Evolutionary conservation across 2,888 invertebrate species (phyloP).

Genomic region (Chrysomela aeneicollis): DNA sequence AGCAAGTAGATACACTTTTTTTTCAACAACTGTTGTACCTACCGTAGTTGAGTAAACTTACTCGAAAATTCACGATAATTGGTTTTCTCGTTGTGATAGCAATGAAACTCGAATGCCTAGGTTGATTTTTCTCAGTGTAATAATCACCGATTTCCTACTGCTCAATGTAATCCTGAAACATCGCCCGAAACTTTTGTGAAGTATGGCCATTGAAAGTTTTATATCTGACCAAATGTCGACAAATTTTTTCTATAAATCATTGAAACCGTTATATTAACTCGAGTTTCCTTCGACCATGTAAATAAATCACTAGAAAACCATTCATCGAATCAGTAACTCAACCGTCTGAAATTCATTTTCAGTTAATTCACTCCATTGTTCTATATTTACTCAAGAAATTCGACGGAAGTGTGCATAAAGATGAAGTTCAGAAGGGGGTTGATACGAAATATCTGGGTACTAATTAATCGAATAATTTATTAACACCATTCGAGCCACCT

Average conservation of each 20-base stretch:
- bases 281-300: neutral
- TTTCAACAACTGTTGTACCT: no score
- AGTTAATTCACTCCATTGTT: neutral
- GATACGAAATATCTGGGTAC: slow-evolving; percentile 12
- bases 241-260: neutral
- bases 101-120: no score
- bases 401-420: neutral
- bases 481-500: slow-evolving; percentile 14
- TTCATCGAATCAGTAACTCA: neutral
- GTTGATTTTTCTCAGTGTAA: neutral
- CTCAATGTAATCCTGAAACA: neutral
- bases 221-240: neutral
- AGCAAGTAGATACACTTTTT: no score
- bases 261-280: slow-evolving; percentile 1
- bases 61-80: no score
- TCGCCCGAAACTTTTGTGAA: neutral
- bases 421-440: neutral
- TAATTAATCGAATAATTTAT: slow-evolving; percentile 22
- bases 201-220: neutral
- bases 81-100: no score
- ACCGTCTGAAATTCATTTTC: neutral
- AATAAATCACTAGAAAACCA: neutral
- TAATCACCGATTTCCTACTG: neutral
- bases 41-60: no score
- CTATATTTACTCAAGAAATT: neutral